These are phyloP conservation scores for Orthonychiurus folsomi DNA, from an alignment of 2,888 invertebrate species.

Conservation along the genomic window DNA sequence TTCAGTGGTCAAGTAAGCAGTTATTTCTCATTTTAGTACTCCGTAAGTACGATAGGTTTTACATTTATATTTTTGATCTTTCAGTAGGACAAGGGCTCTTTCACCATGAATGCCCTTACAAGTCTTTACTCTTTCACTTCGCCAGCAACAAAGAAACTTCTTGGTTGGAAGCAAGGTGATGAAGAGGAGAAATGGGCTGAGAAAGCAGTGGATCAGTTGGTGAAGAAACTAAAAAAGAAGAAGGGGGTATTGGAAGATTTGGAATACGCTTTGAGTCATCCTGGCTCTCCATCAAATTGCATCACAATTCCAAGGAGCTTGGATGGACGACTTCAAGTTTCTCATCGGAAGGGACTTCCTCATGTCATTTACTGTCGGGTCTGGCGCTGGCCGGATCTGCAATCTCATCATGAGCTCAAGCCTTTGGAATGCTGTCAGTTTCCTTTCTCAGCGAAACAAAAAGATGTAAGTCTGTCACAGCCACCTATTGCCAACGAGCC, in stretches of 20 bases:
- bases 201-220: slow-evolving; percentile 93
- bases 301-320: slow-evolving; percentile 98
- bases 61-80: too few relatives aligned
- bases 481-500: too few relatives aligned
- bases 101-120: slow-evolving; percentile 79
- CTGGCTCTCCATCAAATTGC: slow-evolving; percentile 90
- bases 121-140: slow-evolving; percentile 95
- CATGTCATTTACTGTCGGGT: slow-evolving; percentile 99
- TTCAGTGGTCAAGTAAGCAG: too few relatives aligned
- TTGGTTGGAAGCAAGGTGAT: slow-evolving; percentile 95
- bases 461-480: slow-evolving; percentile 54
- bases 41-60: too few relatives aligned
- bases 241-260: slow-evolving; percentile 91
- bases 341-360: slow-evolving; percentile 93
- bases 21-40: too few relatives aligned
- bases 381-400: slow-evolving; percentile 99
- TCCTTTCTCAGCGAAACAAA: slow-evolving; percentile 94
- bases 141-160: slow-evolving; percentile 86
- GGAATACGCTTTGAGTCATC: slow-evolving; percentile 84
- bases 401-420: slow-evolving; percentile 95
- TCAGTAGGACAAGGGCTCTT: too few relatives aligned
- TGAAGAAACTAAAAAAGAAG: slow-evolving; percentile 90
- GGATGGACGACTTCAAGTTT: slow-evolving; percentile 87
- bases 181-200: slow-evolving; percentile 99
- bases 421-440: slow-evolving; percentile 90